These are phyloP conservation scores for Aselliscus stoliczkanus DNA, from an alignment of 2,797 vertebrate species.

Conservation along the genomic window DNA sequence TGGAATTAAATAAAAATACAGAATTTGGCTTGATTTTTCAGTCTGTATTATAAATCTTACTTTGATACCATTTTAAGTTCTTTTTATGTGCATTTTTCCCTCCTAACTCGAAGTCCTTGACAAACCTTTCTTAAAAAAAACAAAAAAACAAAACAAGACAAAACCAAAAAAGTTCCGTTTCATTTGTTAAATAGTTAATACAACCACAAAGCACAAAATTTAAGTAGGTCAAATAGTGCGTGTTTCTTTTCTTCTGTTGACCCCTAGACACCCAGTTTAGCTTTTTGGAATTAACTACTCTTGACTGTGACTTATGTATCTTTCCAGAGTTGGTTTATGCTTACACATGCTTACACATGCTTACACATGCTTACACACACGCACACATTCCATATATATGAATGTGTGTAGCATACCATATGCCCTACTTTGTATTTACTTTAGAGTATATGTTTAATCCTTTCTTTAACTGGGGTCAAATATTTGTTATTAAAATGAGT, in stretches of 20 bases:
- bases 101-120: neutral
- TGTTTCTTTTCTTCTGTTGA: neutral
- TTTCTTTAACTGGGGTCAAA: constrained; percentile 7
- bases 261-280: neutral
- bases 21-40: constrained; percentile 36
- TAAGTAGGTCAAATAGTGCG: neutral
- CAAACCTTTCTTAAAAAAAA: neutral
- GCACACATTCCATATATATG: neutral
- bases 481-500: constrained; percentile 36
- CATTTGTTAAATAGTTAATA: neutral
- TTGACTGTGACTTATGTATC: neutral
- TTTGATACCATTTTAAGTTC: neutral
- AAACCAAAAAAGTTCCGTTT: neutral
- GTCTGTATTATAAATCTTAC: constrained; percentile 23
- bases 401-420: neutral
- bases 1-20: constrained; percentile 47
- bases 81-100: neutral
- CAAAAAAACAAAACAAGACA: neutral
- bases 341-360: neutral
- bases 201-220: neutral
- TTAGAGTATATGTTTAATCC: neutral
- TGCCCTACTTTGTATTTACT: neutral
- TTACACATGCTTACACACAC: neutral
- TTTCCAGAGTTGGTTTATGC: neutral
- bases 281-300: neutral